phyloP scores from a whole-genome alignment of 2,888 invertebrate species.

The Pelosia muscerda region DNA sequence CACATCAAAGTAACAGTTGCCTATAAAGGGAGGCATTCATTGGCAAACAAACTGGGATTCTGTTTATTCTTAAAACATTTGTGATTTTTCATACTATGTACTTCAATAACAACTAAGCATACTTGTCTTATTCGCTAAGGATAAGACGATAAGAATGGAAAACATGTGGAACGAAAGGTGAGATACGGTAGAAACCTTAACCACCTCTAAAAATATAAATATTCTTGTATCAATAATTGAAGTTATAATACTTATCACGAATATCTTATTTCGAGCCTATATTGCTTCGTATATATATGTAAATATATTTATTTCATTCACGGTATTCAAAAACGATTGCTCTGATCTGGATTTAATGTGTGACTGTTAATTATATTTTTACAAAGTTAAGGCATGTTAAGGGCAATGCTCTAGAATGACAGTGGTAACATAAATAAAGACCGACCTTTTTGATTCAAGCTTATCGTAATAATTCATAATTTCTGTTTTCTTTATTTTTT shows the following conservation, averaged over 20 bases:
- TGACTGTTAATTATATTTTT: conserved; percentile 1
- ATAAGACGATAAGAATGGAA: not conserved
- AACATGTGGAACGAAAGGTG: fast-evolving
- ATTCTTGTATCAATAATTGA: no score
- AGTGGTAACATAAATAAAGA: not conserved
- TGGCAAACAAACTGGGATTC: conserved; percentile 18
- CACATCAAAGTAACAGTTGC: conserved; percentile 37
- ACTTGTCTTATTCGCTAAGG: not conserved
- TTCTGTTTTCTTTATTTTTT: not conserved
- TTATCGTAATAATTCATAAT: not conserved
- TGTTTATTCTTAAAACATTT: conserved; percentile 1
- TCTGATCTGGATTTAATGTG: not conserved
- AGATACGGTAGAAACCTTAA: not conserved
- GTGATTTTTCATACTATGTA: not conserved
- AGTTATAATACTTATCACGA: not conserved
- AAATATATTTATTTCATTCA: not conserved
- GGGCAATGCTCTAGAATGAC: not conserved
- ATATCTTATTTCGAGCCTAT: not conserved
- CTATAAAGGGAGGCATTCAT: conserved; percentile 25
- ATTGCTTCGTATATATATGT: not conserved
- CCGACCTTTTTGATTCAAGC: not conserved
- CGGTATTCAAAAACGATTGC: not conserved
- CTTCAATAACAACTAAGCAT: not conserved
- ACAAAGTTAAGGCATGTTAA: not conserved
- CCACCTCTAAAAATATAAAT: no score